Percentiles rank a stretch among this genome's conserved stretches.
phyloP scores from a whole-genome alignment of 2,797 vertebrate genomes.

The Triplophysa yarkandensis region DNA sequence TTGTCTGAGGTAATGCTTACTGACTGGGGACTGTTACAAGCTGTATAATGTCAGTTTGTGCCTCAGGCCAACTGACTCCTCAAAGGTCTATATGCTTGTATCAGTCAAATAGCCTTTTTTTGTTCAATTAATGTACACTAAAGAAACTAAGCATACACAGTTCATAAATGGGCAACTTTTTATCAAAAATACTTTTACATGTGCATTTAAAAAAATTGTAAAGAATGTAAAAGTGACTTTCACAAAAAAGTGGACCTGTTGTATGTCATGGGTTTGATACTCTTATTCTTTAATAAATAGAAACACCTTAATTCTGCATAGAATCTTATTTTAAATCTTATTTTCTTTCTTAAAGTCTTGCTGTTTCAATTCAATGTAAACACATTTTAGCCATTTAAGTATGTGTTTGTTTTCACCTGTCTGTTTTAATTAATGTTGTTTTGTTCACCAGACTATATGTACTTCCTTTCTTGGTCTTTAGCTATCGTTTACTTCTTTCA shows the following conservation, averaged over 20 bases:
- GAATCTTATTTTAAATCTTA: too few species aligned
- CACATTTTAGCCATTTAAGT: neutral
- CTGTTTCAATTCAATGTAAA: neutral
- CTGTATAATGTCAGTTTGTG: conserved; percentile 64
- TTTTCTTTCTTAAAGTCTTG: neutral
- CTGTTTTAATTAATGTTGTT: neutral
- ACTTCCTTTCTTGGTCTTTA: neutral
- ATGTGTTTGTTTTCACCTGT: conserved; percentile 20
- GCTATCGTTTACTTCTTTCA: neutral
- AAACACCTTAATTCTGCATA: too few species aligned
- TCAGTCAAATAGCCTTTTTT: neutral
- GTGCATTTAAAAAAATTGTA: too few species aligned
- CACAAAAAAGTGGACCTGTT: too few species aligned
- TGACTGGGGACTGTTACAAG: conserved; percentile 51
- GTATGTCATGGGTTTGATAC: too few species aligned
- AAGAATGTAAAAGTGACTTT: too few species aligned
- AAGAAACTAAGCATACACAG: neutral
- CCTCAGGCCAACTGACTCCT: conserved; percentile 49
- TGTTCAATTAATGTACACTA: conserved; percentile 5
- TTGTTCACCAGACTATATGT: neutral
- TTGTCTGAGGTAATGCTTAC: conserved; percentile 37
- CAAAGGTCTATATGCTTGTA: neutral
- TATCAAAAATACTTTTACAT: too few species aligned
- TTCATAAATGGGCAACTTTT: too few species aligned
- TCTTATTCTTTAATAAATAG: too few species aligned